Conservation (phyloP, 1,140 invertebrate species). For the Yoshiicerus persimilis region DNA sequence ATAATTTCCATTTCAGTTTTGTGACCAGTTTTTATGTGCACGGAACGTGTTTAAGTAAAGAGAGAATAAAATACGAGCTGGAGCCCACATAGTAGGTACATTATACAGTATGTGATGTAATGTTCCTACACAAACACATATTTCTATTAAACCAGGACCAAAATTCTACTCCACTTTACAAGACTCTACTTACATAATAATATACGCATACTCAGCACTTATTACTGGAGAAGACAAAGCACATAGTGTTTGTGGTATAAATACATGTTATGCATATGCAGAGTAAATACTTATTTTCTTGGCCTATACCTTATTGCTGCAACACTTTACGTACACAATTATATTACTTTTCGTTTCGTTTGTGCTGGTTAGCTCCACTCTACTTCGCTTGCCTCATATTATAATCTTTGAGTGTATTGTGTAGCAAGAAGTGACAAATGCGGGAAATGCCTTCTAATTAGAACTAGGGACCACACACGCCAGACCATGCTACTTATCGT, state of each 20-base stretch:
- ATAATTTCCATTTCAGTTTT: slow-evolving; percentile 19
- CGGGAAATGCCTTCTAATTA: slow-evolving; percentile 22
- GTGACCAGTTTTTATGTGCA: slow-evolving; percentile 22
- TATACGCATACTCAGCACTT: background rate
- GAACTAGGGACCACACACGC: slow-evolving; percentile 9
- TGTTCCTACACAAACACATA: background rate
- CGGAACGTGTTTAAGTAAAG: slow-evolving; percentile 22
- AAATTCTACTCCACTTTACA: background rate
- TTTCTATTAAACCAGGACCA: background rate
- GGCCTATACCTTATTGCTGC: background rate
- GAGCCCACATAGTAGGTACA: background rate
- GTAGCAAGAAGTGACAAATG: slow-evolving; percentile 22
- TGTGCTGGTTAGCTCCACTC: background rate
- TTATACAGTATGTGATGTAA: background rate
- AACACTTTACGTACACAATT: background rate
- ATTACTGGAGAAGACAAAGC: background rate
- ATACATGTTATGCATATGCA: background rate
- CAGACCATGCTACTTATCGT: background rate
- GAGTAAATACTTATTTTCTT: background rate
- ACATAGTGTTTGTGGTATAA: background rate
- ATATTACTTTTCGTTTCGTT: background rate
- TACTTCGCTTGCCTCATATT: background rate
- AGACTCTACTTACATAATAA: background rate
- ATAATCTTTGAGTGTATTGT: slow-evolving; percentile 4
- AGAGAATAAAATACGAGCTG: slow-evolving; percentile 18